Conservation (phyloP, 2,797 vertebrate species). For the Sparus aurata region DNA sequence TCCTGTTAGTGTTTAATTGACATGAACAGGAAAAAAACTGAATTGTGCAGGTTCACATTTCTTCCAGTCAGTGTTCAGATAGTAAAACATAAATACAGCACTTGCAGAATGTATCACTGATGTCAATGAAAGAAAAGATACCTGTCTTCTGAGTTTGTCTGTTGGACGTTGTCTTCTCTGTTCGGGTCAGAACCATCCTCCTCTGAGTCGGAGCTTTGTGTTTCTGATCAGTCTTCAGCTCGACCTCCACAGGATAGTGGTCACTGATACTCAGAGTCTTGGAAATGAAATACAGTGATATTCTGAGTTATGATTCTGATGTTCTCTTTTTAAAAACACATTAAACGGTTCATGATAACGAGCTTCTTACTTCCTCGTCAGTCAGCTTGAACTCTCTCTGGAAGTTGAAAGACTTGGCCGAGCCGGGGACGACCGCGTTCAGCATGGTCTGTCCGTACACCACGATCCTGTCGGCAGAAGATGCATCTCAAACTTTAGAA, state of each 20-base stretch:
- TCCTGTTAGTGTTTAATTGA: constrained; percentile 12
- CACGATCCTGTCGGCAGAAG: constrained; percentile 71
- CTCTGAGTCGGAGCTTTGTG: neutral
- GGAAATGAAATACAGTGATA: neutral
- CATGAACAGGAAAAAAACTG: neutral
- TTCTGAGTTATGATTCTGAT: neutral
- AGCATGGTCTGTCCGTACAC: constrained; percentile 67
- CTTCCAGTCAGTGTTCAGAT: no score
- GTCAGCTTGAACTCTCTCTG: constrained; percentile 37
- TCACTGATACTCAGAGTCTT: constrained; percentile 80
- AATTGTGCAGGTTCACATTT: neutral
- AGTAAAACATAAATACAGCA: neutral
- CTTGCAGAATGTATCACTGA: no score
- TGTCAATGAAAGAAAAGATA: neutral
- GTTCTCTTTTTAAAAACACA: neutral
- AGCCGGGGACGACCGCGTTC: constrained; percentile 58
- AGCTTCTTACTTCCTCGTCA: neutral
- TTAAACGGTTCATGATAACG: no score
- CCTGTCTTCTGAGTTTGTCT: constrained; percentile 19
- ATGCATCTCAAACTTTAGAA: neutral
- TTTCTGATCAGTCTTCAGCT: constrained; percentile 46
- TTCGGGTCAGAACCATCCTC: neutral
- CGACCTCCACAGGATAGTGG: constrained; percentile 85
- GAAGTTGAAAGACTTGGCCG: constrained; percentile 80
- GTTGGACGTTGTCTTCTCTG: neutral